Conservation (phyloP, 1,140 invertebrate genomes). For the Diplogasteroides magnus region DNA sequence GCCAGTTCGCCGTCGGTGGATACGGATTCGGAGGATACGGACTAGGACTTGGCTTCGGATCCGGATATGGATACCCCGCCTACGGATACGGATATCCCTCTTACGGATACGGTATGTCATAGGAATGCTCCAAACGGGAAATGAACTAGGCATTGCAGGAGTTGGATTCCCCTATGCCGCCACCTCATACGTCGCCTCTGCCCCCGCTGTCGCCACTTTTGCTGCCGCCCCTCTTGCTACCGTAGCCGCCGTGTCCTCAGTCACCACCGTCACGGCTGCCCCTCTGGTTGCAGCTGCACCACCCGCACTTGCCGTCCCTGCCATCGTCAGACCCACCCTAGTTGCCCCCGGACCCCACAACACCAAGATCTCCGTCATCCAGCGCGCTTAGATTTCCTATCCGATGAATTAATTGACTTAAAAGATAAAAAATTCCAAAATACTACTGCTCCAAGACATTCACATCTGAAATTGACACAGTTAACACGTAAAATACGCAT, state of each 20-base stretch:
- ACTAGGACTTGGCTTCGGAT: too few relatives aligned
- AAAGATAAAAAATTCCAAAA: too few relatives aligned
- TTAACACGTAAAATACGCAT: too few relatives aligned
- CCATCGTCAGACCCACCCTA: neutral
- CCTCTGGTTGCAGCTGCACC: neutral
- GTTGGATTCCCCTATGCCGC: neutral
- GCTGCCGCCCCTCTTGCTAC: neutral
- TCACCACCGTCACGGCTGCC: neutral
- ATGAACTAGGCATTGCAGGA: neutral
- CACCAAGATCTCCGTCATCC: constrained; percentile 1
- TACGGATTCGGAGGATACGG: neutral
- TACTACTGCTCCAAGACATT: too few relatives aligned
- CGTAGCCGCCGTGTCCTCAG: neutral
- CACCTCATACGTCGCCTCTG: neutral
- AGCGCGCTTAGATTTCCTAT: neutral
- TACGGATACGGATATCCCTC: neutral
- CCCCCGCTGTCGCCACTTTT: too few relatives aligned
- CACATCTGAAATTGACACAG: too few relatives aligned
- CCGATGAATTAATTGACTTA: too few relatives aligned
- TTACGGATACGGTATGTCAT: neutral
- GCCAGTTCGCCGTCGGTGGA: neutral
- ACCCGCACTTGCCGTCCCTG: neutral
- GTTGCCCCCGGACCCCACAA: neutral
- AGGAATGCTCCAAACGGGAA: neutral
- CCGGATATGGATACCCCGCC: neutral